Evolutionary conservation across 1,140 invertebrate species (phyloP).

Genomic region (Cataglyphis hispanica): DNA sequence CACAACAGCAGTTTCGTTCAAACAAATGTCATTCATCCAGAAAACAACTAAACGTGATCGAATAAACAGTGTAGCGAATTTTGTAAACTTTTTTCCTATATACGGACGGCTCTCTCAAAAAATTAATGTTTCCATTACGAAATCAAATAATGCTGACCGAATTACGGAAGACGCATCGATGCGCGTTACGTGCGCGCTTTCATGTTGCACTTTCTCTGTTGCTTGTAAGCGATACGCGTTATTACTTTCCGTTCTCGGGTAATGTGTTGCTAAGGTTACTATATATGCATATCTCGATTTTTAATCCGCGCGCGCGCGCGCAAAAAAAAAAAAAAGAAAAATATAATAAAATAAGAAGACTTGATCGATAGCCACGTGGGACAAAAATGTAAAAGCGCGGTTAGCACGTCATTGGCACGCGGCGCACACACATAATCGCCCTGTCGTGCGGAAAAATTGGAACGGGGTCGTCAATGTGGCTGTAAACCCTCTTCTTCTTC

Average conservation of each 20-base stretch:
- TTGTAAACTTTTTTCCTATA: conserved; percentile 15
- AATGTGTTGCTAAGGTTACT: not conserved
- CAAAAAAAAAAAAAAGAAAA: not conserved
- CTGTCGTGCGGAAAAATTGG: conserved; percentile 56
- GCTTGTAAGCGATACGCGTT: not conserved
- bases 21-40: conserved; percentile 18
- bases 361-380: conserved; percentile 53
- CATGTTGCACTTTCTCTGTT: not conserved
- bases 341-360: too few species aligned
- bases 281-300: conserved; percentile 20
- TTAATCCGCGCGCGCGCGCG: not conserved
- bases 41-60: not conserved
- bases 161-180: not conserved
- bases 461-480: conserved; percentile 23
- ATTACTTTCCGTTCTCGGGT: conserved; percentile 5
- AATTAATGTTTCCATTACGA: conserved; percentile 6
- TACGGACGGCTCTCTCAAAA: not conserved
- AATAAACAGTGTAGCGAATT: conserved; percentile 4
- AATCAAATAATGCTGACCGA: not conserved
- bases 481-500: conserved; percentile 9
- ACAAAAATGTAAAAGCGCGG: conserved; percentile 45
- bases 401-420: conserved; percentile 31
- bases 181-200: not conserved
- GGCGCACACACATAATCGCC: conserved; percentile 56
- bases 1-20: conserved; percentile 5